Percentiles rank a stretch among this genome's conserved stretches.
Conservation (phyloP, 30 jellyfish, hydroid and myxozoan species). For the Sanderia malayensis region DNA sequence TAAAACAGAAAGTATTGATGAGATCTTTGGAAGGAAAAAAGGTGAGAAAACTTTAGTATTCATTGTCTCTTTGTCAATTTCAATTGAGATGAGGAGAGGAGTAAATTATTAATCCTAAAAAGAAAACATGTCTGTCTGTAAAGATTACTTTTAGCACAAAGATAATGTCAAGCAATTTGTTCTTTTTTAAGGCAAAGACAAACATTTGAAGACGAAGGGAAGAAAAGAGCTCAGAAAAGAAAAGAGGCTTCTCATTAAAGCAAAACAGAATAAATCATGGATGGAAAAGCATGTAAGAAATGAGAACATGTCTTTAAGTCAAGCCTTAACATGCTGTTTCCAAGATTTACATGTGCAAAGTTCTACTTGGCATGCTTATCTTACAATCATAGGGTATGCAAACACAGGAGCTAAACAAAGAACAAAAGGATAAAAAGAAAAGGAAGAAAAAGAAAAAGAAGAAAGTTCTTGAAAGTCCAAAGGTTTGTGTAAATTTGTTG, state of each 20-base stretch:
- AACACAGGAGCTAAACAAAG: neutral
- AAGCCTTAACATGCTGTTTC: too few relatives aligned
- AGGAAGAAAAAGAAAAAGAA: conserved; percentile 30
- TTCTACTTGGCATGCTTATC: too few relatives aligned
- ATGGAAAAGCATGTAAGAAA: conserved; percentile 54
- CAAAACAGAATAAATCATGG: conserved; percentile 55
- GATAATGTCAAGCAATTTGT: neutral
- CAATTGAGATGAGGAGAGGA: too few relatives aligned
- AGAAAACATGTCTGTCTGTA: neutral
- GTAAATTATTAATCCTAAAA: too few relatives aligned
- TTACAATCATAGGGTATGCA: conserved; percentile 21
- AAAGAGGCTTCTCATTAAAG: conserved; percentile 30
- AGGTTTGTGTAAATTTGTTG: too few relatives aligned
- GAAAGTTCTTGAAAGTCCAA: neutral
- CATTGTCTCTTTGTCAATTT: too few relatives aligned
- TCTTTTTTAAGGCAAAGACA: neutral
- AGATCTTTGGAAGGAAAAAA: neutral
- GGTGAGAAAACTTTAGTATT: too few relatives aligned
- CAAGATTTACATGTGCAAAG: too few relatives aligned
- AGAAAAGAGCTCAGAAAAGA: conserved; percentile 58
- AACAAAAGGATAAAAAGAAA: conserved; percentile 10
- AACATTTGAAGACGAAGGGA: conserved; percentile 8
- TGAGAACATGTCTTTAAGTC: too few relatives aligned
- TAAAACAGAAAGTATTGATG: neutral
- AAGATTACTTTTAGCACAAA: too few relatives aligned